Percentiles rank a stretch among this genome's conserved stretches.
Conservation (phyloP, 1,140 invertebrate genomes). For the Venturia canescens region DNA sequence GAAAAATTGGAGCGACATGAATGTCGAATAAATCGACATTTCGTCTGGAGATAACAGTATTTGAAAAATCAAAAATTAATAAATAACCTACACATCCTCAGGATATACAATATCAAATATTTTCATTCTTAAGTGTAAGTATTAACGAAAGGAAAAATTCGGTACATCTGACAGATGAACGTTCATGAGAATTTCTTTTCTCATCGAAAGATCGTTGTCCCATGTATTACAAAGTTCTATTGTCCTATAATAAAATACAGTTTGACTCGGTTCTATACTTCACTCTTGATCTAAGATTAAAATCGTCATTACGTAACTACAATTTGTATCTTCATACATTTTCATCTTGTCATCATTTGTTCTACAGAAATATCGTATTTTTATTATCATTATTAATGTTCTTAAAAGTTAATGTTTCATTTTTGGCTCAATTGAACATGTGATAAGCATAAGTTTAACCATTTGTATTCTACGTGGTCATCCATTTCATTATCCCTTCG, state of each 20-base stretch:
- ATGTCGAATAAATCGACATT: too few relatives aligned
- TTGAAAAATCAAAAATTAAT: too few relatives aligned
- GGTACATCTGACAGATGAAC: too few relatives aligned
- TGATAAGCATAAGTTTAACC: conserved; percentile 14
- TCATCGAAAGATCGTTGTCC: too few relatives aligned
- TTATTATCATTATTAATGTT: not conserved
- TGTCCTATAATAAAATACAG: not conserved
- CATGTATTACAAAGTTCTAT: not conserved
- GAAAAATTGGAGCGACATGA: too few relatives aligned
- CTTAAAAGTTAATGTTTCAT: not conserved
- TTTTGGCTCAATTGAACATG: conserved; percentile 26
- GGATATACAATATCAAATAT: too few relatives aligned
- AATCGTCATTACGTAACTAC: not conserved
- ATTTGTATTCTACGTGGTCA: not conserved
- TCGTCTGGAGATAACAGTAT: too few relatives aligned
- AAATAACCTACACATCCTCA: too few relatives aligned
- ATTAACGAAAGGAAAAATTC: too few relatives aligned
- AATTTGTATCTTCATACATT: not conserved
- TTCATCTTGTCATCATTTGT: not conserved
- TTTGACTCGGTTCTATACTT: not conserved
- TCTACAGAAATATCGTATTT: not conserved
- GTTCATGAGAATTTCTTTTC: too few relatives aligned
- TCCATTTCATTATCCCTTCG: not conserved
- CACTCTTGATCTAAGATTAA: not conserved
- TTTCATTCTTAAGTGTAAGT: too few relatives aligned